phyloP scores from a whole-genome alignment of 1,140 invertebrate species.

The Drosophila ercepeae region DNA sequence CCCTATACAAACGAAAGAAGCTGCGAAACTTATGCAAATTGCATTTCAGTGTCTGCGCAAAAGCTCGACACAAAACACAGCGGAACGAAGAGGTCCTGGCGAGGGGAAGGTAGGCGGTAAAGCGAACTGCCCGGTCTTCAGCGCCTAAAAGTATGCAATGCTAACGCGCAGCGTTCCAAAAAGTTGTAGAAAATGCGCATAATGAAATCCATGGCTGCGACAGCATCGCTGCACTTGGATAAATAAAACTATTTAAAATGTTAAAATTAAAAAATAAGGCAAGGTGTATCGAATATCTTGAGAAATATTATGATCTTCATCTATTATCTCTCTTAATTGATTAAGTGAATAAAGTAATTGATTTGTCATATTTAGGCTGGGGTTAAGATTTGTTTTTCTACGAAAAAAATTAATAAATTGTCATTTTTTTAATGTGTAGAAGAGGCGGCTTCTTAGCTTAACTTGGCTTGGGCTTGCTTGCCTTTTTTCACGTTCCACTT shows the following conservation, averaged over 20 bases:
- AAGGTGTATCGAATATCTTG: neutral
- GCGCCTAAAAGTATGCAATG: constrained; percentile 78
- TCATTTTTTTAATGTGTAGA: neutral
- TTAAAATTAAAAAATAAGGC: neutral
- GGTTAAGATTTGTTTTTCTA: too few species aligned
- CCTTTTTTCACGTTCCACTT: constrained; percentile 66
- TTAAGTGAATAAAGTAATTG: neutral
- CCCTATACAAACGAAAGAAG: constrained; percentile 77
- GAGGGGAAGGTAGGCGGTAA: too few species aligned
- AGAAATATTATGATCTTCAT: neutral
- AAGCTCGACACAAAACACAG: constrained; percentile 69
- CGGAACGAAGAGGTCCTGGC: constrained; percentile 1
- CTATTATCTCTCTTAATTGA: too few species aligned
- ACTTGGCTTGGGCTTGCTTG: constrained; percentile 55
- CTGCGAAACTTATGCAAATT: constrained; percentile 82
- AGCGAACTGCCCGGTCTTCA: too few species aligned
- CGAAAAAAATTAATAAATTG: too few species aligned
- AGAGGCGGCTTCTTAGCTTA: constrained; percentile 64
- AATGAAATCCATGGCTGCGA: constrained; percentile 77
- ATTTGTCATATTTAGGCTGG: too few species aligned
- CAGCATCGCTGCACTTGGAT: constrained; percentile 10
- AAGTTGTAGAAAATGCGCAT: constrained; percentile 77
- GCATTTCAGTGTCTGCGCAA: constrained; percentile 79
- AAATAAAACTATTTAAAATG: neutral
- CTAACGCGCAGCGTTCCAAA: constrained; percentile 68